Conservation (phyloP, 2,113 vertebrate genomes). For the Gila orcuttii region DNA sequence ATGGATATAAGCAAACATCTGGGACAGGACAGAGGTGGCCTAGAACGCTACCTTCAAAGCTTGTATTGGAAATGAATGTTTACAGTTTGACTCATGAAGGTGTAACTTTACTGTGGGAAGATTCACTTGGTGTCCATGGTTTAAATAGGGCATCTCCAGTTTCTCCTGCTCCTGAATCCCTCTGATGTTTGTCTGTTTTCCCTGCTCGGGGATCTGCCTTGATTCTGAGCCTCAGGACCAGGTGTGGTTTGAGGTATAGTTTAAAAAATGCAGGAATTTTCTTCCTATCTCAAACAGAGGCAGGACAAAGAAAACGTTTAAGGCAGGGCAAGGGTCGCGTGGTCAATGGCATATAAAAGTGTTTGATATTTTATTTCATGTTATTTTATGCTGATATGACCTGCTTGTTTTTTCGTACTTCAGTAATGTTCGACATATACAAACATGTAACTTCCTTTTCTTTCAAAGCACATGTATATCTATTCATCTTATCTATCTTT, state of each 20-base stretch:
- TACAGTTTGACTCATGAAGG: slow-evolving; percentile 51
- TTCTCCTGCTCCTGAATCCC: slow-evolving; percentile 35
- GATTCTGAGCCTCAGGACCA: slow-evolving; percentile 46
- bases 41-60: slow-evolving; percentile 69
- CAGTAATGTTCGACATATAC: neutral
- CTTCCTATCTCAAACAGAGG: slow-evolving; percentile 36
- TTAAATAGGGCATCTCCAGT: slow-evolving; percentile 37
- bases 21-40: neutral
- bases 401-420: neutral
- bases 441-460: neutral
- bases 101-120: slow-evolving; percentile 46
- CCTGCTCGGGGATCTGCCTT: slow-evolving; percentile 56
- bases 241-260: slow-evolving; percentile 51
- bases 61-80: slow-evolving; percentile 62
- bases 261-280: neutral
- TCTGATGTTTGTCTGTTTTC: slow-evolving; percentile 50
- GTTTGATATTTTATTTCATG: slow-evolving; percentile 1
- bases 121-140: slow-evolving; percentile 19
- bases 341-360: slow-evolving; percentile 16
- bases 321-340: neutral
- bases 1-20: slow-evolving; percentile 55
- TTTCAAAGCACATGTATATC: slow-evolving; percentile 1
- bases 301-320: slow-evolving; percentile 16
- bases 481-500: neutral
- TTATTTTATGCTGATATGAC: neutral